Evolutionary conservation across 2,113 vertebrate genomes (phyloP), one percentile per base, ranked within the genome.

Genomic region (Hipposideros armiger): DNA sequence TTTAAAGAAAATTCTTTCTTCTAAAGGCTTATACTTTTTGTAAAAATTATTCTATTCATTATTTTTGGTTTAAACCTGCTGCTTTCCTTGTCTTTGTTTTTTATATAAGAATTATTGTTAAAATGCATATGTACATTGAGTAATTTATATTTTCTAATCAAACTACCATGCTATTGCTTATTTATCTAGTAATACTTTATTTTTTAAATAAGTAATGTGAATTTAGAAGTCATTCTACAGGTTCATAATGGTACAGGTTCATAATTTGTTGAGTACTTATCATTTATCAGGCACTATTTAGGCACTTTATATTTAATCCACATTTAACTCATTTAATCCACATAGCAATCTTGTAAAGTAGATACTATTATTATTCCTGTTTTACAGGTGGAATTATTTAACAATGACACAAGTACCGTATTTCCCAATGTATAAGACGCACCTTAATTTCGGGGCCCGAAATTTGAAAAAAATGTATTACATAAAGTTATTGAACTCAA

Each of bases 1-100:
- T 96, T 93, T 70, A 73, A 95, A 98, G 96, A 97, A 97, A 97
- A 62, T 4, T 52, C 13, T 88, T 91, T 91, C 91, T 97, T 95
- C 77, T 89, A 97, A 96, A 64, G 16, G 45, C 52, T 95, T 94
- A 64, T 93, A 2, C 81, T 96, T 54, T 77, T 92, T 85, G n/a
- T 95, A 42, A 90, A 54, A 97, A 97, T 70, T 97, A 32, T 91
- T 45, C 94, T 98, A 96, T 62, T 87, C 0, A 58, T 66, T 96
- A 87, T 82, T 91, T 98, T 97, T 91, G 62, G 32, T 64, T 91
- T 95, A 87, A 91, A 95, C 32, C 82, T 96, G 26, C 52, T 56
- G 20, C 15, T 40, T 92, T 94, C 47, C 20, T 96, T 54, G 2
- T 85, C 74, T 93, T 85, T 96, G 60, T 78, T 84, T 97, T 89